phyloP scores from a whole-genome alignment of 2,888 invertebrate genomes.

The Eupithecia subumbrata region DNA sequence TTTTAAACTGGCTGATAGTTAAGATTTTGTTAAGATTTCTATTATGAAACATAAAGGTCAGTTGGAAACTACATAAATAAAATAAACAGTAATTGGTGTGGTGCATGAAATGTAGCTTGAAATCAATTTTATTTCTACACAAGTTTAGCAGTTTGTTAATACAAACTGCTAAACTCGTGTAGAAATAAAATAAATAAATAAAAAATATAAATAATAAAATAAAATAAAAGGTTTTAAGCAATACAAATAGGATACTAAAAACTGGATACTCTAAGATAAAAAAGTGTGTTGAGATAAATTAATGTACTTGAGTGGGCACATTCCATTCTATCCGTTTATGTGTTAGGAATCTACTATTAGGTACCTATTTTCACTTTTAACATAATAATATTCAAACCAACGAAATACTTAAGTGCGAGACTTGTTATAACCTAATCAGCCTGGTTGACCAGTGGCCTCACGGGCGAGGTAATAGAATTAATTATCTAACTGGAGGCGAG shows the following conservation, averaged over 20 bases:
- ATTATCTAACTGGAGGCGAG: conserved; percentile 8
- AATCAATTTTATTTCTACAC: background rate
- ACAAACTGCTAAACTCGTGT: too few species aligned
- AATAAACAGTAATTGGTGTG: background rate
- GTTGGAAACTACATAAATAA: background rate
- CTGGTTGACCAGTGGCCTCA: conserved; percentile 3
- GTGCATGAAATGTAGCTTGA: background rate
- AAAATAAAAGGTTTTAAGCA: too few species aligned
- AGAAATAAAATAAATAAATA: too few species aligned
- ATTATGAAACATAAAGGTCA: background rate
- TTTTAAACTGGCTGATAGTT: background rate
- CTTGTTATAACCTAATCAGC: conserved; percentile 13
- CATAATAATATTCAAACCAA: background rate
- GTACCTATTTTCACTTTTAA: background rate
- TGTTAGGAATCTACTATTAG: background rate
- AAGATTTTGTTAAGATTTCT: background rate
- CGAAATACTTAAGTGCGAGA: background rate
- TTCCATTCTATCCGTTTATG: background rate
- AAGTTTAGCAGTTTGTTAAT: background rate
- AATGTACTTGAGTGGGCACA: background rate
- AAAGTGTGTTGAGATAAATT: background rate
- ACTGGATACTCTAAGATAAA: background rate
- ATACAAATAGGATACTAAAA: too few species aligned
- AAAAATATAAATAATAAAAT: too few species aligned
- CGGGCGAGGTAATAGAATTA: conserved; percentile 10